Conservation (phyloP, 2,888 invertebrate genomes). For the Camptogramma bilineatum region DNA sequence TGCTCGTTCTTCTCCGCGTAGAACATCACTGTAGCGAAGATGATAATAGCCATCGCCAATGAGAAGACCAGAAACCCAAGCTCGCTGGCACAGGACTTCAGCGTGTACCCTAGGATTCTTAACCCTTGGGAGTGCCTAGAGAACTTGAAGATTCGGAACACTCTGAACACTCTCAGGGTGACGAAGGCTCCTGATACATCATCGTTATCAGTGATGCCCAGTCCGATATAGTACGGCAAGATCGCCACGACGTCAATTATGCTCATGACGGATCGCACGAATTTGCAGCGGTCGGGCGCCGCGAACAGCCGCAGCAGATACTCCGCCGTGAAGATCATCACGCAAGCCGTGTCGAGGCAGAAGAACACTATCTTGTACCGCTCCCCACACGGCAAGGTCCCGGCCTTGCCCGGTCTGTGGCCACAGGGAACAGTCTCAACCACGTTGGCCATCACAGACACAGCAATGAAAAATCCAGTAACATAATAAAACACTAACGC, state of each 20-base stretch:
- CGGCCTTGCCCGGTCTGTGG: conserved; percentile 93
- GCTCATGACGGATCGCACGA: conserved; percentile 99
- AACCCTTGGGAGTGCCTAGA: conserved; percentile 99
- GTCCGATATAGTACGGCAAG: conserved; percentile 98
- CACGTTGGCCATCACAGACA: conserved; percentile 99
- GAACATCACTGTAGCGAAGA: conserved; percentile 99
- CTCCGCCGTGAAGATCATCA: conserved; percentile 99
- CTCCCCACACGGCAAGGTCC: conserved; percentile 97
- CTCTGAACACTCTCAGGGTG: conserved; percentile 98
- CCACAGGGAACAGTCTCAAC: conserved; percentile 99
- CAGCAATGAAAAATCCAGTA: conserved; percentile 99
- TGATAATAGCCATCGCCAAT: conserved; percentile 99
- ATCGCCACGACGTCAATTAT: conserved; percentile 99
- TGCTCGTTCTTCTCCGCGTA: conserved; percentile 99
- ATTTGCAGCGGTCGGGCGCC: conserved; percentile 99
- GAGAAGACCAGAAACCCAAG: conserved; percentile 99
- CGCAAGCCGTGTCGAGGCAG: conserved; percentile 99
- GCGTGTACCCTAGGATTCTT: conserved; percentile 98
- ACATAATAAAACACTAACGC: conserved; percentile 99
- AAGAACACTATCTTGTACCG: conserved; percentile 99
- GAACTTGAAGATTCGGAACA: conserved; percentile 99
- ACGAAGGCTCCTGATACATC: conserved; percentile 99
- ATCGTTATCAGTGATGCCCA: conserved; percentile 98
- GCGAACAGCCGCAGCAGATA: conserved; percentile 98
- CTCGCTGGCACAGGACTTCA: conserved; percentile 99